Base-by-base conservation (phyloP, 2,888 invertebrate species). In the Sphaerophoria taeniata region DNA sequence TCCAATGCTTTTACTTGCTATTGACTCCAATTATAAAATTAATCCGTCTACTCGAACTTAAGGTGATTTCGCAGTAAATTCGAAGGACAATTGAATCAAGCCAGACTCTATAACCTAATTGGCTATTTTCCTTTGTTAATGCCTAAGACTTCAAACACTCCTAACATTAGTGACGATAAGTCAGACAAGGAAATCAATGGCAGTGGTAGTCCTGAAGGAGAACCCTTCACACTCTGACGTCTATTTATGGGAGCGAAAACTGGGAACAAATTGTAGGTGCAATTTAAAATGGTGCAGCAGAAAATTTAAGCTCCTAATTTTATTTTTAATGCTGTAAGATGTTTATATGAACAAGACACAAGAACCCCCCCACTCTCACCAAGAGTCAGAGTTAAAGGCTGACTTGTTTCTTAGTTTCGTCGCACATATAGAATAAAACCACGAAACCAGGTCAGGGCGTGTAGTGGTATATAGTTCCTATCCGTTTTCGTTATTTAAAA, bases 61-160 rank as follows among this genome's bases (percentile, higher is more conserved):
- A 43, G n/a, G 43, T 24, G 24, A 24, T 24, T 24, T 24, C 24
- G 24, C n/a, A n/a, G n/a, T n/a, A n/a, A n/a, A n/a, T n/a, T 43
- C 12, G 43, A 43, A 43, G 39, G 24, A 53, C 67, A 51, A 67
- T 39, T 12, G 16, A 53, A 39, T 31, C 39, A 36, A 36, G 65
- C 36, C 65, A 65, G 65, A 65, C 65, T 51, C 4, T n/a, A 24
- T 53, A 67, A 67, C 53, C 53, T 67, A 67, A 67, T 67, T 67
- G 67, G 67, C 67, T 53, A 67, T 53, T 51, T 67, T 24, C 53
- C 67, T 67, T 43, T 49, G 45, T 63, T 47, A 63, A 63, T 33
- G 33, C 33, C 24, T n/a, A n/a, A n/a, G n/a, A n/a, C n/a, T 24
- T 61, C 45, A 11, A 43, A n/a, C 36, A 34, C n/a, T n/a, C 2